Percentiles rank a stretch among this genome's conserved stretches.
These are phyloP conservation scores for Gorsachius goisagi DNA, from an alignment of 2,113 vertebrate genomes.

Conservation along the genomic window DNA sequence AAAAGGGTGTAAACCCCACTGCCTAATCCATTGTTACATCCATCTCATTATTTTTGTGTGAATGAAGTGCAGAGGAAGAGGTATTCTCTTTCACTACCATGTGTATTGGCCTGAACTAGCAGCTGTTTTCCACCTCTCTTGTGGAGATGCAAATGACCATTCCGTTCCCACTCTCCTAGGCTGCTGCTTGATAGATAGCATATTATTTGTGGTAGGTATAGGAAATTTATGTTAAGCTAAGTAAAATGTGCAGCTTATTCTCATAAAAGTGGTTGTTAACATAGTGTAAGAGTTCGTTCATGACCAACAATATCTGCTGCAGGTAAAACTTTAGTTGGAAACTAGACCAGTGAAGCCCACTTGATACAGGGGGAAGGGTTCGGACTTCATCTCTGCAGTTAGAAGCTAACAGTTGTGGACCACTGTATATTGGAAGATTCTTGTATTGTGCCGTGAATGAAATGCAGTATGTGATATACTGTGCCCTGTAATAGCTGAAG, in stretches of 20 bases:
- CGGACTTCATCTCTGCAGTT: not conserved
- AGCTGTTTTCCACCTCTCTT: not conserved
- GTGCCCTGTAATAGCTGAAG: not conserved
- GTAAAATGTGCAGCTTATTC: not conserved
- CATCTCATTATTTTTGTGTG: accelerated
- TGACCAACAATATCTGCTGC: not conserved
- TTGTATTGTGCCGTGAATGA: not conserved
- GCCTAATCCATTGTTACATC: not conserved
- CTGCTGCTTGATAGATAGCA: not conserved
- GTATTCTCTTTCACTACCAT: not conserved
- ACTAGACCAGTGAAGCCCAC: not conserved
- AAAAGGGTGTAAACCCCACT: not conserved
- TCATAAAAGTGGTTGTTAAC: not conserved
- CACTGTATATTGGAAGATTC: not conserved
- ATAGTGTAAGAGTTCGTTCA: not conserved
- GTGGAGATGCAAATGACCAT: not conserved
- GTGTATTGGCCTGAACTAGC: not conserved
- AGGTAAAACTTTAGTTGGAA: not conserved
- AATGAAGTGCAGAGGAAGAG: not conserved
- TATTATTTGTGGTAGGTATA: not conserved
- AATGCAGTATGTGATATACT: not conserved
- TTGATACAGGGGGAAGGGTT: not conserved
- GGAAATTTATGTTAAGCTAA: not conserved
- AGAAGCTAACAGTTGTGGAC: not conserved
- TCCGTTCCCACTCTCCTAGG: not conserved